Evolutionary conservation across 2,888 invertebrate genomes (phyloP).

Genomic region (Drosophila pseudotakahashii): DNA sequence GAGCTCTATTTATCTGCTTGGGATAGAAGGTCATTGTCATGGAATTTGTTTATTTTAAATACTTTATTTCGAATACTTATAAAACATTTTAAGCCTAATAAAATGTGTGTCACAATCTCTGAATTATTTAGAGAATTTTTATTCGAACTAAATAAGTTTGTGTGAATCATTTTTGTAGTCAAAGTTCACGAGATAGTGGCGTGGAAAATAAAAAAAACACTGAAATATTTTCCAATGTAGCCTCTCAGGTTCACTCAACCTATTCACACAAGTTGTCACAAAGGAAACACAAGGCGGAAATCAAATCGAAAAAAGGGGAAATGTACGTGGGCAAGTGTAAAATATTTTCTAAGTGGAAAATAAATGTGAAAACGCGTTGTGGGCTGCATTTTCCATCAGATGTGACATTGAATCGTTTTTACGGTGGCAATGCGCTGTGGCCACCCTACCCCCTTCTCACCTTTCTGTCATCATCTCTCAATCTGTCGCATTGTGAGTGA

Average conservation of each 20-base stretch:
- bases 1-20: constrained; percentile 55
- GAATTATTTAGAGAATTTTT: constrained; percentile 1
- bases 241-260: constrained; percentile 61
- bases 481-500: constrained; percentile 48
- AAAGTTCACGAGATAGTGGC: constrained; percentile 7
- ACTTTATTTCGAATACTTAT: constrained; percentile 5
- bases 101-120: constrained; percentile 13
- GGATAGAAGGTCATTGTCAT: constrained; percentile 70
- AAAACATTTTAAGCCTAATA: not conserved
- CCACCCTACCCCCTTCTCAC: constrained; percentile 4
- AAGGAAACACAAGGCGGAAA: constrained; percentile 60
- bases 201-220: not conserved
- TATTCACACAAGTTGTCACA: constrained; percentile 47
- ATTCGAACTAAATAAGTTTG: not conserved
- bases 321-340: constrained; percentile 10
- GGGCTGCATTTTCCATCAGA: constrained; percentile 59
- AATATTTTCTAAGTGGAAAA: constrained; percentile 63
- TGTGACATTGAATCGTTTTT: constrained; percentile 47
- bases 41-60: constrained; percentile 62
- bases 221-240: constrained; percentile 1
- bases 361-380: constrained; percentile 27
- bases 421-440: constrained; percentile 39
- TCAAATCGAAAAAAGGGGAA: constrained; percentile 46
- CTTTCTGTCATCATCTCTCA: constrained; percentile 32
- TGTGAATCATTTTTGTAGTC: not conserved